Evolutionary conservation across 2,888 invertebrate species (phyloP), one percentile per base, ranked within the genome.

Genomic region (Cosmopolites sordidus): DNA sequence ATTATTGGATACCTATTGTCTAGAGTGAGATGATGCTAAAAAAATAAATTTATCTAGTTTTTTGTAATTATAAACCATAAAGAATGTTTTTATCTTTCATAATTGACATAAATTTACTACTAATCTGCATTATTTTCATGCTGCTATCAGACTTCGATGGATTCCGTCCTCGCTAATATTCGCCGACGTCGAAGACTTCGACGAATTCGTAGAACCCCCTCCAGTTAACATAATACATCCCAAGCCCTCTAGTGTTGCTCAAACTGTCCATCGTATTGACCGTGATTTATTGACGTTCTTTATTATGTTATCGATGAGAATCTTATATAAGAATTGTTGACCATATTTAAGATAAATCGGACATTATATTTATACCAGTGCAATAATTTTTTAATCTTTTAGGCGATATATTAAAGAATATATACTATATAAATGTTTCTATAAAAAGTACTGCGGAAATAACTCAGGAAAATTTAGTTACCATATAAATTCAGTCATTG

Each of bases 191-290:
- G 82, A 80, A 63, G 78, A 79, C 63, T 84, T 84, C 64, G 84
- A 84, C 68, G 82, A 80, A 61, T 76, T 83, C 61, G 79, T 82
- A 64, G 82, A 83, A 59, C 84, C 84, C 40, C 84, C 84, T 47
- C 83, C 84, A 51, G 83, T 84, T 53, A 83, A 84, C 70, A 83
- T 84, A 67, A 78, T 83, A 64, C 83, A 84, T 74, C 84, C 83
- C 43, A 80, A 82, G 64, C 83, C 84, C 58, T 70, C 74, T 66
- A 71, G 67, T 66, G 58, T 61, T 61, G 69, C 71, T 59, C 66
- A 65, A 55, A 62, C 64, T 54, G 60, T 66, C 54, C 55, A 58
- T 27, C 54, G 51, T 53, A 56, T 58, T 39, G 37, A 45, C 45
- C 50, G 37, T 50, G 29, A 12, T 43, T 50, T n/a, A 18, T 22